Percentiles rank a stretch among this genome's conserved stretches.
These are phyloP conservation scores for Leucania comma DNA, from an alignment of 2,888 invertebrate genomes.

Conservation along the genomic window DNA sequence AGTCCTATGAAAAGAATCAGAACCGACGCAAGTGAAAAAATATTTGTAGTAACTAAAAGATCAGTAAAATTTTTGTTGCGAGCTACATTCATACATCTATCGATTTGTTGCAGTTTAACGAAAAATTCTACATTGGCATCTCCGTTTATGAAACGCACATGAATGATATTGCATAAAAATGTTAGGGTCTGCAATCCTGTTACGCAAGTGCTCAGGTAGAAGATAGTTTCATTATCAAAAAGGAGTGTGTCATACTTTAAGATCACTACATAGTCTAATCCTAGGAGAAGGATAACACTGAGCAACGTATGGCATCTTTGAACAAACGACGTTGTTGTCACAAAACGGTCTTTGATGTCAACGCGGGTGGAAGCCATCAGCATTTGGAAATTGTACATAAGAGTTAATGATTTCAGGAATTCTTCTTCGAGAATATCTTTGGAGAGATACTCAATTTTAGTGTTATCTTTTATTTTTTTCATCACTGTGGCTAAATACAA, in stretches of 20 bases:
- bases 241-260: slow-evolving; percentile 44
- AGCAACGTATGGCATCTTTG: slow-evolving; percentile 74
- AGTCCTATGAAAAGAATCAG: slow-evolving; percentile 45
- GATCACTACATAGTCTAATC: slow-evolving; percentile 45
- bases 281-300: slow-evolving; percentile 54
- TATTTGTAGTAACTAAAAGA: slow-evolving; percentile 62
- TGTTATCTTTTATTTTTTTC: slow-evolving; percentile 33
- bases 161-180: slow-evolving; percentile 68
- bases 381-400: slow-evolving; percentile 69
- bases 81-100: slow-evolving; percentile 75
- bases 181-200: slow-evolving; percentile 59
- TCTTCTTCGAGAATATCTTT: slow-evolving; percentile 76
- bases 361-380: slow-evolving; percentile 76
- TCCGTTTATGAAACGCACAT: slow-evolving; percentile 76
- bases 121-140: slow-evolving; percentile 72
- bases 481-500: slow-evolving; percentile 7
- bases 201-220: slow-evolving; percentile 53
- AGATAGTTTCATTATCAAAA: slow-evolving; percentile 50
- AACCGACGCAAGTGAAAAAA: slow-evolving; percentile 53
- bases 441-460: slow-evolving; percentile 73
- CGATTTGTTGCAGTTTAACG: slow-evolving; percentile 78
- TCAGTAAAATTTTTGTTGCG: slow-evolving; percentile 66
- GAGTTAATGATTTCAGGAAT: slow-evolving; percentile 69
- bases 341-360: slow-evolving; percentile 71
- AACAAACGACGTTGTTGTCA: slow-evolving; percentile 71